Conservation (phyloP, 2,888 invertebrate genomes). For the Heteromyza rotundicornis region DNA sequence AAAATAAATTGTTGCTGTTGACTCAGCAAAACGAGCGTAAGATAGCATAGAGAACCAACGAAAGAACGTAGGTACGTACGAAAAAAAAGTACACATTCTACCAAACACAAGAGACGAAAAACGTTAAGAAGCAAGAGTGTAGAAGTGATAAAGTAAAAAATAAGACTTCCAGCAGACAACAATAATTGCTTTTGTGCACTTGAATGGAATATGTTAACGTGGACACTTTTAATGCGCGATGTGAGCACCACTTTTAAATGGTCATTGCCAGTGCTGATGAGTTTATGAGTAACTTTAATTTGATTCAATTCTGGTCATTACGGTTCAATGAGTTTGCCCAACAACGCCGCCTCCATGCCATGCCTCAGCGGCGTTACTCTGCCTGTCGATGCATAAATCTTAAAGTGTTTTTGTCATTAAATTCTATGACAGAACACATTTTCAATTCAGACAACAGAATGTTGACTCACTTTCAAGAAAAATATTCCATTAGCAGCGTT, state of each 20-base stretch:
- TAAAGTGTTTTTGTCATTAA: slow-evolving; percentile 12
- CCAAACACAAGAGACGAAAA: too few species aligned
- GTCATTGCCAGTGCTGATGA: background rate
- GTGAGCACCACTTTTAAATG: background rate
- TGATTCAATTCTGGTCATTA: background rate
- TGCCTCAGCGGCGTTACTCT: background rate
- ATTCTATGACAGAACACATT: slow-evolving; percentile 14
- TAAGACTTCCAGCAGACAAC: background rate
- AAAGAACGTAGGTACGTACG: too few species aligned
- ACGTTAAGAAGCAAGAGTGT: background rate
- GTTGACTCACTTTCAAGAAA: too few species aligned
- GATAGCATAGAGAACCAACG: too few species aligned
- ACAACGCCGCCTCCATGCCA: background rate
- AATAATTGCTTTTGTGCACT: background rate
- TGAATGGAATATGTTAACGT: background rate
- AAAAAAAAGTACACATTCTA: too few species aligned
- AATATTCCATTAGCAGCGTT: too few species aligned
- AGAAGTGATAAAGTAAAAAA: background rate
- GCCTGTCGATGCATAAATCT: too few species aligned
- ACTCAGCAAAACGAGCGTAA: too few species aligned
- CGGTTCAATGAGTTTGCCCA: background rate
- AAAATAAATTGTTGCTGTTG: too few species aligned
- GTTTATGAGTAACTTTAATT: background rate
- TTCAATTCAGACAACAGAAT: background rate
- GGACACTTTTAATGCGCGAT: background rate